These are phyloP conservation scores for Oxystoma pomonae DNA, from an alignment of 2,888 invertebrate genomes.

Conservation along the genomic window DNA sequence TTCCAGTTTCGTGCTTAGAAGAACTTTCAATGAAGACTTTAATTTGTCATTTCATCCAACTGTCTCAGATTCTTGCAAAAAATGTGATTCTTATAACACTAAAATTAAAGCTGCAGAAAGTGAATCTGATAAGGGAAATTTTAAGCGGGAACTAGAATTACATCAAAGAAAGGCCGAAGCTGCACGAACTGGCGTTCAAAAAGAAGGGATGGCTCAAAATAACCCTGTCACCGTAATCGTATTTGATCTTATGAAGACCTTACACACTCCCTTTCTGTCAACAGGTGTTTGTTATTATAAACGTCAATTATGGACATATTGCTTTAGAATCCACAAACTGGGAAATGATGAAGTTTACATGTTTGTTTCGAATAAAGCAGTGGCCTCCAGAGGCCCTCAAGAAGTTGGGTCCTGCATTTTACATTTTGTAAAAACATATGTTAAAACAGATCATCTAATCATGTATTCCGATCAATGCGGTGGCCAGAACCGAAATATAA, in stretches of 20 bases:
- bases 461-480: constrained; percentile 10
- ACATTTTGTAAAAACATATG: no score
- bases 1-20: constrained; percentile 5
- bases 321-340: constrained; percentile 24
- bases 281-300: constrained; percentile 30
- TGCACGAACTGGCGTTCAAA: no score
- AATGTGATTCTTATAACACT: no score
- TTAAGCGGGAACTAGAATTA: no score
- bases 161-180: no score
- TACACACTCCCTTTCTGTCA: constrained; percentile 25
- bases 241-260: constrained; percentile 26
- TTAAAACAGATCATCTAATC: no score
- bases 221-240: constrained; percentile 9
- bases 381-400: constrained; percentile 33
- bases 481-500: constrained; percentile 9
- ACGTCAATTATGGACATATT: constrained; percentile 16
- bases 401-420: constrained; percentile 34
- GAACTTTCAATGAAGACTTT: constrained; percentile 5
- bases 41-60: no score
- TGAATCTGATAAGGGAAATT: no score
- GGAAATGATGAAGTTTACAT: constrained; percentile 12
- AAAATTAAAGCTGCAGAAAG: no score
- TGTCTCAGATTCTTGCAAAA: no score
- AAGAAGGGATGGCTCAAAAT: background rate
- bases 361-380: constrained; percentile 30